These are phyloP conservation scores for Cryptoprocta ferox DNA, from an alignment of 2,797 vertebrate species.

Conservation along the genomic window DNA sequence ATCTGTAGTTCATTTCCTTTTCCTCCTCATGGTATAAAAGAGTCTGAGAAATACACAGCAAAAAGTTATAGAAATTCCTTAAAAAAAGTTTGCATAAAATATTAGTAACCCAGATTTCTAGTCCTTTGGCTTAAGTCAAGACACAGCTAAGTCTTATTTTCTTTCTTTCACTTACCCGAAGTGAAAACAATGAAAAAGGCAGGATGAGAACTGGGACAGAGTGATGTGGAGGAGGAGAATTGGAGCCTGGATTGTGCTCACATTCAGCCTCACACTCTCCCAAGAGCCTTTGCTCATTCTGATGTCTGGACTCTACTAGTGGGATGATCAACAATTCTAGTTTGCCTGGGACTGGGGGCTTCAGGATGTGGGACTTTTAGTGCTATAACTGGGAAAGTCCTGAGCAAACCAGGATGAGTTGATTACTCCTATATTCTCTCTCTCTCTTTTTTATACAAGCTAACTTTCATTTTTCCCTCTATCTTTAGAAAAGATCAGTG, in stretches of 20 bases:
- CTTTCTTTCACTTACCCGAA: not conserved
- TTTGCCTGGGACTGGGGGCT: not conserved
- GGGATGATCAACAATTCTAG: not conserved
- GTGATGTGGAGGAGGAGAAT: not conserved
- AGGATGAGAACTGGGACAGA: not conserved
- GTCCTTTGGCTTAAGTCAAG: constrained; percentile 27
- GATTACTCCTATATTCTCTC: not conserved
- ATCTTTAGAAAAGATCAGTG: constrained; percentile 30
- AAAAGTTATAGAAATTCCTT: constrained; percentile 46
- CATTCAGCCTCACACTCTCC: not conserved
- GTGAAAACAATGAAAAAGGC: not conserved
- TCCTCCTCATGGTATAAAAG: constrained; percentile 9
- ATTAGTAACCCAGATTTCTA: not conserved
- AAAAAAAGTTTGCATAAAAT: not conserved
- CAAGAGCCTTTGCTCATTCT: not conserved
- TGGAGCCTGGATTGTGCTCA: not conserved
- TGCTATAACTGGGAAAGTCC: not conserved
- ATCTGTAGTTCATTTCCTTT: constrained; percentile 63
- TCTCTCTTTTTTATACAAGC: not conserved
- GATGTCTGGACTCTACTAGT: not conserved
- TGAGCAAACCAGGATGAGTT: not conserved
- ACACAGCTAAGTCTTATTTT: not conserved
- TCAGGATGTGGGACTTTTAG: not conserved
- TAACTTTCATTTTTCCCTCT: not conserved
- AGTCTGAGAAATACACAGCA: constrained; percentile 25